A percentile compares a stretch with the other conserved stretches of the same genome.
phyloP scores from a whole-genome alignment of 1,140 invertebrate genomes.

The Drosophila nannoptera region DNA sequence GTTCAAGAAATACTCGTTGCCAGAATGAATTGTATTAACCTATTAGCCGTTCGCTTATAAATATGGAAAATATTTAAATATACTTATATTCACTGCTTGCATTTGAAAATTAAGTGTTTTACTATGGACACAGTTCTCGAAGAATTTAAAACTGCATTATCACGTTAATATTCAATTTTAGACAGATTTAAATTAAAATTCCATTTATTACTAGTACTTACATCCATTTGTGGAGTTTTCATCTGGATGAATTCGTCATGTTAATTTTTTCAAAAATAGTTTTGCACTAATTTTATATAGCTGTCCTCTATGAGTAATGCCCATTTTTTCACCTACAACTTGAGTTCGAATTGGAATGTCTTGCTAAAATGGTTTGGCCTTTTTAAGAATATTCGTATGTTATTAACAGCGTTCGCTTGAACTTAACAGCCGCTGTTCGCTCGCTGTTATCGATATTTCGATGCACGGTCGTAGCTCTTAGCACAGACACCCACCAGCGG shows the following conservation, averaged over 20 bases:
- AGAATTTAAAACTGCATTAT: too few species aligned
- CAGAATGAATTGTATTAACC: slow-evolving; percentile 6
- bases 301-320: too few species aligned
- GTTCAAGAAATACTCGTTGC: slow-evolving; percentile 19
- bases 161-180: too few species aligned
- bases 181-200: too few species aligned
- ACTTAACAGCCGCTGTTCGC: background rate
- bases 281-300: too few species aligned
- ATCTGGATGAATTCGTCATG: too few species aligned
- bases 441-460: background rate
- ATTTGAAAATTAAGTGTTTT: slow-evolving; percentile 39
- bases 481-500: background rate
- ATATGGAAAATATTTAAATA: slow-evolving; percentile 31
- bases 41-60: slow-evolving; percentile 31
- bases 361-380: slow-evolving; percentile 2
- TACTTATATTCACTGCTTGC: slow-evolving; percentile 46
- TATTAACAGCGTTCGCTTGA: background rate
- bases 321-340: too few species aligned
- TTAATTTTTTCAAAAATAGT: too few species aligned
- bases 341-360: background rate
- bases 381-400: background rate
- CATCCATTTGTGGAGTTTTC: too few species aligned
- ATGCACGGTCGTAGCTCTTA: background rate
- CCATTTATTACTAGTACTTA: too few species aligned
- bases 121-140: background rate